Base-by-base conservation (phyloP, 2,888 invertebrate species). In the Palloptera scutellata region DNA sequence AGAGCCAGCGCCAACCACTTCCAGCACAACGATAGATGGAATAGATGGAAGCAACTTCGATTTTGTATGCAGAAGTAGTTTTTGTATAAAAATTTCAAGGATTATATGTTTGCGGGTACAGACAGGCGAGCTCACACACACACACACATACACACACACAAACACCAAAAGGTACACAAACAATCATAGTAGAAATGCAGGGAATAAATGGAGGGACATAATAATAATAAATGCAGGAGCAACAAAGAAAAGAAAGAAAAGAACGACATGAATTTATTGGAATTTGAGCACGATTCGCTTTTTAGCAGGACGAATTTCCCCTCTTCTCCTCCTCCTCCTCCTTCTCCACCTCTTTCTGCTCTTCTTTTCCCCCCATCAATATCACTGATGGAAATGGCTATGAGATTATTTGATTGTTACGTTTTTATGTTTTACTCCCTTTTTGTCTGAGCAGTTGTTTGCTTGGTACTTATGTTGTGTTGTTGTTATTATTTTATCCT, bases 381-480 rank as follows among this genome's bases (percentile, higher is more conserved):
- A 60, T 30, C 51, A 40, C 41, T 66, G 57, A 64, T 67, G 68
- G 66, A 62, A 67, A 65, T 62, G 60, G 55, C 58, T 54, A 43
- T 70, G 64, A 64, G 70, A 57, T 64, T 64, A 64, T 59, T 59
- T 67, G 68, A 67, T 69, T 64, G 66, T 52, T 61, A 66, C 51
- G 53, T 60, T 61, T 65, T 61, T 64, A 64, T 53, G 51, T 58
- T 12, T 41, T 13, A 11, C 30, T 30, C 30, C 30, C 30, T 30
- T 30, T 30, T 30, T 30, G 30, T 30, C 6, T 6, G 30, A 4
- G n/a, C 6, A 10, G 48, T n/a, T 11, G 13, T 48, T 48, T 15
- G 48, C 48, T 48, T 48, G 48, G 15, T 48, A 15, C 15, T 48
- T 48, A 48, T 13, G 15, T 13, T 48, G n/a, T n/a, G n/a, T n/a